These are phyloP conservation scores for Pygocentrus nattereri DNA, from an alignment of 2,797 vertebrate genomes.

Conservation along the genomic window DNA sequence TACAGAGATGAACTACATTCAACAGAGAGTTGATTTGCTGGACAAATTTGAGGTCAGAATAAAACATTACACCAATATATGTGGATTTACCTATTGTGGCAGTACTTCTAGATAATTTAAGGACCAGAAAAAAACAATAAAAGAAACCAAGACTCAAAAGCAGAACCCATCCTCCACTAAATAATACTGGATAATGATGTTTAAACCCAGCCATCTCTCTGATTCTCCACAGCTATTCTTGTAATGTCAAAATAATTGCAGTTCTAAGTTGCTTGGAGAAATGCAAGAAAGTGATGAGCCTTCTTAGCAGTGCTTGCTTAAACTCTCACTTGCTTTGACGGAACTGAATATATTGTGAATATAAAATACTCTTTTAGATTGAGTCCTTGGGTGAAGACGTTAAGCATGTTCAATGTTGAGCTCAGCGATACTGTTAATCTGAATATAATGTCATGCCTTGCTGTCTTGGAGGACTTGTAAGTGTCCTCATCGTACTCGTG, in stretches of 20 bases:
- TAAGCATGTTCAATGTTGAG: not conserved
- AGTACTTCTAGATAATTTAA: too few relatives aligned
- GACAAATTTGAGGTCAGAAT: too few relatives aligned
- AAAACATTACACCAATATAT: too few relatives aligned
- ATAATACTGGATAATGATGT: too few relatives aligned
- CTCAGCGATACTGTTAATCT: not conserved
- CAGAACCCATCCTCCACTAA: too few relatives aligned
- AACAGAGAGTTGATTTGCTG: too few relatives aligned
- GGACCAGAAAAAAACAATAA: too few relatives aligned
- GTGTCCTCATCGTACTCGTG: not conserved
- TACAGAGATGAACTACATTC: too few relatives aligned
- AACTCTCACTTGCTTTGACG: not conserved
- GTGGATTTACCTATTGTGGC: too few relatives aligned
- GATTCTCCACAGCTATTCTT: not conserved
- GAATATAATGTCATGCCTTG: not conserved
- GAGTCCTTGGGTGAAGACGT: not conserved
- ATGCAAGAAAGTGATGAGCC: not conserved
- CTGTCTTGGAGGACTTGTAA: not conserved
- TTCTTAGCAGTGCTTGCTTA: not conserved
- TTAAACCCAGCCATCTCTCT: too few relatives aligned
- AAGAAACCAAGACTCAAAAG: too few relatives aligned
- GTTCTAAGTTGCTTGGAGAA: not conserved
- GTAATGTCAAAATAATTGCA: not conserved
- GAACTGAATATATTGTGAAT: not conserved
- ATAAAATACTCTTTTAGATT: not conserved